Conservation (phyloP, 2,888 invertebrate species). For the Alviniconcha strummeri region DNA sequence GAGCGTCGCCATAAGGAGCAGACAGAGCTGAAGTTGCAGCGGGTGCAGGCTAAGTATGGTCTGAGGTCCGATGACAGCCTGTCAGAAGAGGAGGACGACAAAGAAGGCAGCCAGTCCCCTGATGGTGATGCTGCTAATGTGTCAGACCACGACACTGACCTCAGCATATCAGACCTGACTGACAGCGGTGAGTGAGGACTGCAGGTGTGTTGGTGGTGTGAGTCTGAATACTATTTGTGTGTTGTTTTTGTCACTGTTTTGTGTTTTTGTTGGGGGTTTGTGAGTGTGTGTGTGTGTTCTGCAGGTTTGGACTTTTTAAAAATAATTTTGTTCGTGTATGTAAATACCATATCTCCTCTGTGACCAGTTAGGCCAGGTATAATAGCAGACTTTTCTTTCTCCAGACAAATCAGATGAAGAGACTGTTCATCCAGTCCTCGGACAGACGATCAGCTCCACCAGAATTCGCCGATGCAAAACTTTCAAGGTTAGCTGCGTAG, state of each 20-base stretch:
- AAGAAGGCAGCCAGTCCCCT: slow-evolving; percentile 45
- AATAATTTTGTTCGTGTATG: too few species aligned
- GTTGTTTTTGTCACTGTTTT: background rate
- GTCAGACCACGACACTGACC: slow-evolving; percentile 53
- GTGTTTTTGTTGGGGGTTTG: background rate
- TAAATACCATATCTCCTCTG: too few species aligned
- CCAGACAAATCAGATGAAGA: slow-evolving; percentile 34
- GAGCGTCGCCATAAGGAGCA: slow-evolving; percentile 65
- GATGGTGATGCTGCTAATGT: slow-evolving; percentile 27
- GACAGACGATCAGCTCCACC: background rate
- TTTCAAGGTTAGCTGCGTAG: slow-evolving; percentile 9
- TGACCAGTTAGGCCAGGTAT: too few species aligned
- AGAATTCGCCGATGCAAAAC: slow-evolving; percentile 10
- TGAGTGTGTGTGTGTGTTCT: background rate
- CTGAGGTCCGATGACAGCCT: slow-evolving; percentile 45
- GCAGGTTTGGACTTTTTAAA: background rate
- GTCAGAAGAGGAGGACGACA: slow-evolving; percentile 37
- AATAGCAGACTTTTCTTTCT: background rate
- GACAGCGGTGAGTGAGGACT: slow-evolving; percentile 22
- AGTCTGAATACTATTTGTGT: too few species aligned
- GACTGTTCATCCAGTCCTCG: background rate
- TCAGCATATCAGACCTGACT: slow-evolving; percentile 54
- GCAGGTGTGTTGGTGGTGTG: too few species aligned
- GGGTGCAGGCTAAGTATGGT: slow-evolving; percentile 76
- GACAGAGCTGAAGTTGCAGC: slow-evolving; percentile 76